These are phyloP conservation scores for Cavia porcellus DNA, from an alignment of 2,113 vertebrate species.

Conservation along the genomic window DNA sequence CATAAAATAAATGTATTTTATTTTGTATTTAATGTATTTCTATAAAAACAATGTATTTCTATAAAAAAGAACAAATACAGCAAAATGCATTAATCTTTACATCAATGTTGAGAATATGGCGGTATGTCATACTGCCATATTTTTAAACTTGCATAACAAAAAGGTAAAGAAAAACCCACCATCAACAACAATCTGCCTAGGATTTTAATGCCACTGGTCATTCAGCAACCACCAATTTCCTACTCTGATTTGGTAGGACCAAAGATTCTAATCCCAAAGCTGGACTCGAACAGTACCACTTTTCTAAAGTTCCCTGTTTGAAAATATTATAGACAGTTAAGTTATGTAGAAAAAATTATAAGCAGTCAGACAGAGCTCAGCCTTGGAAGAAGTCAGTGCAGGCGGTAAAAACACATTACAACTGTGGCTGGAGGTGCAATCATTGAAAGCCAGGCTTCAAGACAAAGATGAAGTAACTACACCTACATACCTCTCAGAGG, in stretches of 20 bases:
- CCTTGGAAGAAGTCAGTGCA: not conserved
- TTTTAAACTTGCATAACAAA: not conserved
- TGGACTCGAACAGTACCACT: not conserved
- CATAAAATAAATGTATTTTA: no score
- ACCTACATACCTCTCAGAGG: not conserved
- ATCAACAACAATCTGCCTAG: not conserved
- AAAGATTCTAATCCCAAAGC: not conserved
- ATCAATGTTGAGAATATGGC: not conserved
- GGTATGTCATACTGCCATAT: not conserved
- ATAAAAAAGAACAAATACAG: not conserved
- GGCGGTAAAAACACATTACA: not conserved
- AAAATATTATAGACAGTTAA: not conserved
- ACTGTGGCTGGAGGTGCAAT: not conserved
- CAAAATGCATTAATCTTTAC: constrained; percentile 23
- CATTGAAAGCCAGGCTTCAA: not conserved
- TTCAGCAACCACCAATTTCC: not conserved
- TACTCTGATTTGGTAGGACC: not conserved
- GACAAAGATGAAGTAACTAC: not conserved
- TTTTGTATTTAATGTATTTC: no score
- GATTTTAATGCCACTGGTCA: not conserved
- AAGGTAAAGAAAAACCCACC: not conserved
- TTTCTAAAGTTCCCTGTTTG: not conserved
- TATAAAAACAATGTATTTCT: no score
- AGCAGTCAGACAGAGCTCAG: not conserved
- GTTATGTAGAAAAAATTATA: not conserved